These are phyloP conservation scores for Pseudomyrmex dendroicus DNA, from an alignment of 1,140 invertebrate genomes.

Conservation along the genomic window DNA sequence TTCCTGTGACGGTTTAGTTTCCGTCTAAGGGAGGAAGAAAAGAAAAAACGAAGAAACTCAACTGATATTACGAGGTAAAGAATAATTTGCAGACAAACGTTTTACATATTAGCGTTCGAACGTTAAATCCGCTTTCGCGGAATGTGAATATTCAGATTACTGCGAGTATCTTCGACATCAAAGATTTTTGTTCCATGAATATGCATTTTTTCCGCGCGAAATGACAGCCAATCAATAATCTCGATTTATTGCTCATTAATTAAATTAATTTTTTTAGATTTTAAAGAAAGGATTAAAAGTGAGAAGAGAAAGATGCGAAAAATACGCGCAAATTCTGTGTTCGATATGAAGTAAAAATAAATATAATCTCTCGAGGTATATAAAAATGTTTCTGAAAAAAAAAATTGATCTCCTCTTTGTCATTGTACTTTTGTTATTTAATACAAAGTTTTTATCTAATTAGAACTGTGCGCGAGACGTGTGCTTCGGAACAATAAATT, in stretches of 20 bases:
- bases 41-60: background rate
- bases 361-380: background rate
- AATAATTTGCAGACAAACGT: slow-evolving; percentile 29
- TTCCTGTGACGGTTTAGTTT: background rate
- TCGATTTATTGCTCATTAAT: background rate
- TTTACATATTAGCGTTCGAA: slow-evolving; percentile 34
- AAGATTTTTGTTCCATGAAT: background rate
- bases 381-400: background rate
- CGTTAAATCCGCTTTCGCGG: slow-evolving; percentile 37
- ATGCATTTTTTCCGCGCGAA: background rate
- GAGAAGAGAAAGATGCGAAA: background rate
- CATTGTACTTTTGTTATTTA: background rate
- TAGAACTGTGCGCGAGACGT: background rate
- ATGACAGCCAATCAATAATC: background rate
- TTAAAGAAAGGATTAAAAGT: background rate
- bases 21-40: background rate
- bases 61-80: slow-evolving; percentile 39
- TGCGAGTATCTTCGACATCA: background rate
- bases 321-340: background rate
- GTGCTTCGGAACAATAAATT: slow-evolving; percentile 24
- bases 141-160: slow-evolving; percentile 27
- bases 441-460: background rate
- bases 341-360: too few species aligned
- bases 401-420: background rate
- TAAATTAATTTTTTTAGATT: background rate